Percentiles rank a stretch among this genome's conserved stretches.
Conservation (phyloP, 2,113 vertebrate genomes). For the Odobenus rosmarus region DNA sequence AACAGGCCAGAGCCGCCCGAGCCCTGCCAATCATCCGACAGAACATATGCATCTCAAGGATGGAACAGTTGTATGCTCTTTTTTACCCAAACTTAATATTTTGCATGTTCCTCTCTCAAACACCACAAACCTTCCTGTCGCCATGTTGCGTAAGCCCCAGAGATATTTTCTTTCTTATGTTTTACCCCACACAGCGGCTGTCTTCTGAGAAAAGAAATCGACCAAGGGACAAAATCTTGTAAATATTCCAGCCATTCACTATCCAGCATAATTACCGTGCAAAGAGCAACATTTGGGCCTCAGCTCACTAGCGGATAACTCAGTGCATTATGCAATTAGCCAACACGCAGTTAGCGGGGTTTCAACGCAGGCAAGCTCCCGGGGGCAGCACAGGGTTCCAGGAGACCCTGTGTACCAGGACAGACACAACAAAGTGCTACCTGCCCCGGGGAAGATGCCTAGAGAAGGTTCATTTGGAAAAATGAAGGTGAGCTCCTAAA, state of each 20-base stretch:
- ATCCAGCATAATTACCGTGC: slow-evolving; percentile 51
- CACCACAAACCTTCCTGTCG: slow-evolving; percentile 37
- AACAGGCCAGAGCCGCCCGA: neutral
- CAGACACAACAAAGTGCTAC: neutral
- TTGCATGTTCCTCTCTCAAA: slow-evolving; percentile 65
- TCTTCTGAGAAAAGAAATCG: slow-evolving; percentile 69
- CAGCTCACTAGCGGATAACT: neutral
- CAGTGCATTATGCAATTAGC: neutral
- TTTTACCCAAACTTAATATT: slow-evolving; percentile 68
- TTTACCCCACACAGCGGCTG: slow-evolving; percentile 76
- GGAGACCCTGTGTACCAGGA: neutral
- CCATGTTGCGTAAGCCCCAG: slow-evolving; percentile 26
- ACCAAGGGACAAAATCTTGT: slow-evolving; percentile 73
- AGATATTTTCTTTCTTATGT: slow-evolving; percentile 68
- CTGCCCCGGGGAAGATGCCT: no score
- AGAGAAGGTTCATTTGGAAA: neutral
- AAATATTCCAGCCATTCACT: slow-evolving; percentile 64
- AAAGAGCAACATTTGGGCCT: slow-evolving; percentile 17
- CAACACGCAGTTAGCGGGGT: neutral
- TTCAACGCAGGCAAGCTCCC: fast-evolving
- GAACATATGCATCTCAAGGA: slow-evolving; percentile 59
- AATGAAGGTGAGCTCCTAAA: neutral
- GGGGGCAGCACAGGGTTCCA: neutral
- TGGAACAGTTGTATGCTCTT: slow-evolving; percentile 69
- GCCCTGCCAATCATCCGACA: neutral